Evolutionary conservation across 2,888 invertebrate species (phyloP), one percentile per base, ranked within the genome.

Genomic region (Apamea crenata): DNA sequence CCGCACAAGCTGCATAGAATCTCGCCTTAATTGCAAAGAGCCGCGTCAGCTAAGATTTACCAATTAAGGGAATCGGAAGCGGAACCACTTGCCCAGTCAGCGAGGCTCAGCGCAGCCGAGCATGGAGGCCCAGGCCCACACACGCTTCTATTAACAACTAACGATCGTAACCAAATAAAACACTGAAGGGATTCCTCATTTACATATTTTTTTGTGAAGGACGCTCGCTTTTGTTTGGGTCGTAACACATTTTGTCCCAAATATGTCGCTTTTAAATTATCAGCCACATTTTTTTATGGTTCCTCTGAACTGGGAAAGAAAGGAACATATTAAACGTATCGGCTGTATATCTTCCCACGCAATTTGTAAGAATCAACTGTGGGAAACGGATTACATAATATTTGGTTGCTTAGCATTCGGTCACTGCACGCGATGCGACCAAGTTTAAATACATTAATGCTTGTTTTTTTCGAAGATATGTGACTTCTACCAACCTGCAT

Each of bases 1-100:
- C 91, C 81, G 91, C 92, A 91, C 91, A 87, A 90, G 89, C 90
- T 94, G 94, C 94, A 94, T 94, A 92, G 91, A 93, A 92, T 88
- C 89, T 83, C 89, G 92, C 90, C 91, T 93, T 95, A 95, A 96
- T 96, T 96, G 95, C 95, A 95, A 96, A 95, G 94, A 94, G 96
- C 96, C 77, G 89, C 91, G 94, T 96, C 96, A 96, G 96, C 96
- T 95, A 96, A 96, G 96, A 96, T 94, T 96, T 95, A 94, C 94
- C 96, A 96, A 96, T 96, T 96, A 96, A 94, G 94, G 87, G 94
- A 95, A 94, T 95, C 95, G 93, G 93, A 87, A 93, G 94, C 95
- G 95, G 94, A 95, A 95, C 95, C 94, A 88, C 90, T 92, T 88
- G 95, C 94, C 90, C 92, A 93, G 92, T 96, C 95, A 95, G 95